phyloP scores from a whole-genome alignment of 2,888 invertebrate genomes.

The Drosophila nr. fundita region DNA sequence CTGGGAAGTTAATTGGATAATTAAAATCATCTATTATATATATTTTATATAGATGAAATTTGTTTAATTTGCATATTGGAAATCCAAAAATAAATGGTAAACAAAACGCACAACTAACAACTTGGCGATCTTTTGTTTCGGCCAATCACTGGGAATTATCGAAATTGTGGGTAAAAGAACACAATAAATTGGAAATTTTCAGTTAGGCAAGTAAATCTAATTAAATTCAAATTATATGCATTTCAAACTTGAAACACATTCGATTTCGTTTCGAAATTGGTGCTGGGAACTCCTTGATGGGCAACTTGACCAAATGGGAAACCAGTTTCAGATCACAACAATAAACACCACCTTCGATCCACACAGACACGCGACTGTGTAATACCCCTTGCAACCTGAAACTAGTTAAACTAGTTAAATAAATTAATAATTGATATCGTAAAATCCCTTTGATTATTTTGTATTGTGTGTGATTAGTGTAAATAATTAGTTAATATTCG shows the following conservation, averaged over 20 bases:
- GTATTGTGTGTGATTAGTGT: not conserved
- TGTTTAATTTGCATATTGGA: not conserved
- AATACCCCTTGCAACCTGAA: constrained; percentile 22
- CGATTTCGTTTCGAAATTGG: constrained; percentile 60
- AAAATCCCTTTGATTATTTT: not conserved
- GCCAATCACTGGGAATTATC: constrained; percentile 24
- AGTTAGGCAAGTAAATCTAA: constrained; percentile 34
- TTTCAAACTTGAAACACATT: constrained; percentile 58
- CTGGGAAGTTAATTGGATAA: not conserved
- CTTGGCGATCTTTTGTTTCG: constrained; percentile 4
- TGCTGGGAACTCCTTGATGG: constrained; percentile 72
- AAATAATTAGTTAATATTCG: not conserved
- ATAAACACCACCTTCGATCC: constrained; percentile 20
- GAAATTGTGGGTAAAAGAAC: constrained; percentile 10
- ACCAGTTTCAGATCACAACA: constrained; percentile 63
- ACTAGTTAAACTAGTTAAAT: not conserved
- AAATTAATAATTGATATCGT: not conserved
- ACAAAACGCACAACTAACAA: not conserved
- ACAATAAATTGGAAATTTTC: constrained; percentile 30
- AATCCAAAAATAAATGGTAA: not conserved
- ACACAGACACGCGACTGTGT: not conserved
- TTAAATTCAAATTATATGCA: constrained; percentile 66
- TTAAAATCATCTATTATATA: not conserved
- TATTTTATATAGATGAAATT: not conserved
- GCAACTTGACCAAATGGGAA: constrained; percentile 65